phyloP scores from a whole-genome alignment of 2,797 vertebrate genomes.

The Parauchenoglanis ngamensis region DNA sequence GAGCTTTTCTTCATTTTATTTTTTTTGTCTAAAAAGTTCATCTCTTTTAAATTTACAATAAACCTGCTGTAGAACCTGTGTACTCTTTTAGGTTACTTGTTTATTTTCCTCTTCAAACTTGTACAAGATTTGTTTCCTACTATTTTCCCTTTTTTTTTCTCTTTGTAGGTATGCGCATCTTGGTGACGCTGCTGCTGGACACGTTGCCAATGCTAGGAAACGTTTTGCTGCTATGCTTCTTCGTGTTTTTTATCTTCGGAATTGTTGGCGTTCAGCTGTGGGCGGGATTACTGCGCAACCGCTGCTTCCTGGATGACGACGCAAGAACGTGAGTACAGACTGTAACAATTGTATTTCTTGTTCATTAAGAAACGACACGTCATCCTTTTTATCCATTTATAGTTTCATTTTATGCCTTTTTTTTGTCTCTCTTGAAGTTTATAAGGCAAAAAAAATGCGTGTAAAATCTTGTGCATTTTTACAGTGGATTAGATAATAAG shows the following conservation, averaged over 20 bases:
- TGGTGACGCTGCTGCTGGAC: constrained; percentile 93
- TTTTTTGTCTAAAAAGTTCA: background rate
- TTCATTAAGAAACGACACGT: background rate
- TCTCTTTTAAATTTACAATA: background rate
- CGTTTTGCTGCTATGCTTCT: constrained; percentile 93
- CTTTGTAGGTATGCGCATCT: constrained; percentile 87
- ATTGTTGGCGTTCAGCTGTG: constrained; percentile 95
- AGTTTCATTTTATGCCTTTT: background rate
- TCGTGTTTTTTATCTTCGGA: constrained; percentile 97
- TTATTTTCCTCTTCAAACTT: background rate
- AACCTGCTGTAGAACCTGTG: background rate
- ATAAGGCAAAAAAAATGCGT: no score
- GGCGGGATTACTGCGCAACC: constrained; percentile 92
- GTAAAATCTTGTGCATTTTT: no score
- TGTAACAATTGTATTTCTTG: background rate
- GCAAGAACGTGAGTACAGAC: constrained; percentile 80
- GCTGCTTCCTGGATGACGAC: constrained; percentile 90
- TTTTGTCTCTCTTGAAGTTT: background rate
- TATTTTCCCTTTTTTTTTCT: background rate
- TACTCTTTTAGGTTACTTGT: background rate
- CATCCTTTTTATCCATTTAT: background rate
- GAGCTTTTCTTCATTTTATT: background rate
- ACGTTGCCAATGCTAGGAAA: constrained; percentile 97
- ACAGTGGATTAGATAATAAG: background rate
- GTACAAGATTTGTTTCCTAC: background rate